Evolutionary conservation across 1,140 invertebrate genomes (phyloP).

Genomic region (Leptonema lineaticorne): DNA sequence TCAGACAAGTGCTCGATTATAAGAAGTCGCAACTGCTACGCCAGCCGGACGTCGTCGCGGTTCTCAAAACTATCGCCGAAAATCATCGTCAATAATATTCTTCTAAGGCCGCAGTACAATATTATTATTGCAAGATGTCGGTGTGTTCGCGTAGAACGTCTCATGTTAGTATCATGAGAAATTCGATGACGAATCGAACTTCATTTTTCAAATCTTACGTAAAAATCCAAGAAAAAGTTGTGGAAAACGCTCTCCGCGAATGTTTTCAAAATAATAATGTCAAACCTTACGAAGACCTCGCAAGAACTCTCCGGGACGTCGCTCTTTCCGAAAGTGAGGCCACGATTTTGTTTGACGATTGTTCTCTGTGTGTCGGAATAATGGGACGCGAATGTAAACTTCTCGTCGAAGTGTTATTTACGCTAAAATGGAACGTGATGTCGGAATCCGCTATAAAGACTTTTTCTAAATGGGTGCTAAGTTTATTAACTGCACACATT

Average conservation of each 20-base stretch:
- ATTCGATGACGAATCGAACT: slow-evolving; percentile 49
- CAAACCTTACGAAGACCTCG: slow-evolving; percentile 48
- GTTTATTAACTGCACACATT: slow-evolving; percentile 52
- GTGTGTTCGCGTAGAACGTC: slow-evolving; percentile 45
- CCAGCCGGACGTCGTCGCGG: slow-evolving; percentile 51
- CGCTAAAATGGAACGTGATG: slow-evolving; percentile 48
- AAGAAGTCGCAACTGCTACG: slow-evolving; percentile 53
- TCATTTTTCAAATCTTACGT: slow-evolving; percentile 46
- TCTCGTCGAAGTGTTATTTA: slow-evolving; percentile 49
- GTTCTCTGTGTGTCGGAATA: slow-evolving; percentile 48
- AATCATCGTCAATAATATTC: slow-evolving; percentile 34
- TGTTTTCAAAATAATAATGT: slow-evolving; percentile 45
- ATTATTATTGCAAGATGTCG: slow-evolving; percentile 49
- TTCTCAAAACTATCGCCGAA: slow-evolving; percentile 49
- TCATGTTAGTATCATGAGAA: slow-evolving; percentile 51
- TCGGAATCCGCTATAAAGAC: slow-evolving; percentile 46
- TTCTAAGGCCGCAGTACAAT: slow-evolving; percentile 43
- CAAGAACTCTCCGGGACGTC: slow-evolving; percentile 49
- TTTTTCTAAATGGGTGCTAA: slow-evolving; percentile 49
- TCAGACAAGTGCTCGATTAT: slow-evolving; percentile 53
- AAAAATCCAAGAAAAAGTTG: slow-evolving; percentile 48
- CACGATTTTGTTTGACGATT: slow-evolving; percentile 49
- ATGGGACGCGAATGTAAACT: slow-evolving; percentile 48
- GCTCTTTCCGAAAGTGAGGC: slow-evolving; percentile 51
- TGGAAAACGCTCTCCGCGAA: slow-evolving; percentile 47